These are phyloP conservation scores for Helicoverpa armigera DNA, from an alignment of 1,140 invertebrate genomes.

Conservation along the genomic window DNA sequence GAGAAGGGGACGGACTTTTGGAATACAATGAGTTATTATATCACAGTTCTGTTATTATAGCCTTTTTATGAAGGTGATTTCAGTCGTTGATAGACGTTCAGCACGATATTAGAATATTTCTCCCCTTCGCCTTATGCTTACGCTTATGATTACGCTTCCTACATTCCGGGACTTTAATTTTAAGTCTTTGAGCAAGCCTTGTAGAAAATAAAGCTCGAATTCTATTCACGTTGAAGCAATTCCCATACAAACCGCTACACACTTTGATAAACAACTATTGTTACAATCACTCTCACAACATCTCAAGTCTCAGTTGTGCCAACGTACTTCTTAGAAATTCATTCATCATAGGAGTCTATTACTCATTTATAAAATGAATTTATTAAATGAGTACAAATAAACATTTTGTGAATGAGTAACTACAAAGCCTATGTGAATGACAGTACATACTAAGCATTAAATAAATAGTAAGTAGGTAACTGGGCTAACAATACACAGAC, in stretches of 20 bases:
- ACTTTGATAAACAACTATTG: slow-evolving; percentile 57
- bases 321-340: slow-evolving; percentile 22
- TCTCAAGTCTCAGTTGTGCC: slow-evolving; percentile 54
- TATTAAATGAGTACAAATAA: too few relatives aligned
- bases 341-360: neutral
- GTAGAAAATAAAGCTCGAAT: slow-evolving; percentile 40
- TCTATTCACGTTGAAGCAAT: slow-evolving; percentile 51
- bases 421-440: too few relatives aligned
- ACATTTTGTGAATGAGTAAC: too few relatives aligned
- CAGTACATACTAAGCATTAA: too few relatives aligned
- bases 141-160: neutral
- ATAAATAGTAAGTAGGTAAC: too few relatives aligned
- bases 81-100: neutral
- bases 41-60: slow-evolving; percentile 21
- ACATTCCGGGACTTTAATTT: slow-evolving; percentile 13
- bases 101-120: neutral
- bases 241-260: slow-evolving; percentile 57
- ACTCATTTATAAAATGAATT: neutral
- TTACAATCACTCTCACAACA: slow-evolving; percentile 49
- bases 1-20: slow-evolving; percentile 22
- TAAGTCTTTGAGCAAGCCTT: slow-evolving; percentile 44
- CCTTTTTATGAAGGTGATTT: slow-evolving; percentile 1
- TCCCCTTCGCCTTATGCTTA: slow-evolving; percentile 4
- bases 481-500: neutral
- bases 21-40: slow-evolving; percentile 24